phyloP scores from a whole-genome alignment of 1,140 invertebrate genomes.

The Drosophila kurseongensis region DNA sequence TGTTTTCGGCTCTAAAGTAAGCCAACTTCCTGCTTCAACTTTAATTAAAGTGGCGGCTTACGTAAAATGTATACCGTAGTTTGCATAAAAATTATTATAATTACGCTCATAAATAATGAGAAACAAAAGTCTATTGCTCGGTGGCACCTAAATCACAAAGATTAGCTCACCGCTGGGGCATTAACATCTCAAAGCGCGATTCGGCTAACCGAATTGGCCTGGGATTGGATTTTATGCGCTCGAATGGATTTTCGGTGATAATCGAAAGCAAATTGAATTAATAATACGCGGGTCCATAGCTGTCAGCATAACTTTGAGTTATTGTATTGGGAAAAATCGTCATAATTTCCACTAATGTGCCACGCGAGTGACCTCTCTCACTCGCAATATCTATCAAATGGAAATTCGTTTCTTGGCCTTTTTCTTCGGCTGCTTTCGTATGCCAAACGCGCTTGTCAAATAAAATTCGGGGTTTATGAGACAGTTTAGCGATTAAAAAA shows the following conservation, averaged over 20 bases:
- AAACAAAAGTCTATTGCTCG: conserved; percentile 44
- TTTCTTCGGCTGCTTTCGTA: conserved; percentile 45
- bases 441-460: conserved; percentile 77
- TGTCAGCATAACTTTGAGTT: conserved; percentile 74
- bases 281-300: conserved; percentile 65
- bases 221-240: conserved; percentile 34
- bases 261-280: conserved; percentile 79
- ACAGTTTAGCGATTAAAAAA: conserved; percentile 79
- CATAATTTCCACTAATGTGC: conserved; percentile 79
- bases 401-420: conserved; percentile 58
- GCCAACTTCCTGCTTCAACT: conserved; percentile 53
- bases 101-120: conserved; percentile 42
- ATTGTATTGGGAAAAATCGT: conserved; percentile 71
- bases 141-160: conserved; percentile 46
- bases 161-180: conserved; percentile 56
- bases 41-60: conserved; percentile 51
- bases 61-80: conserved; percentile 39
- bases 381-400: conserved; percentile 64
- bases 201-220: conserved; percentile 40
- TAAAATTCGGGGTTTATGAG: conserved; percentile 80
- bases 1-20: conserved; percentile 18
- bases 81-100: conserved; percentile 60
- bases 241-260: conserved; percentile 53
- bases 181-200: conserved; percentile 62
- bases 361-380: conserved; percentile 36